Evolutionary conservation across 2,113 vertebrate species (phyloP).

Genomic region (Hiodon tergisus): DNA sequence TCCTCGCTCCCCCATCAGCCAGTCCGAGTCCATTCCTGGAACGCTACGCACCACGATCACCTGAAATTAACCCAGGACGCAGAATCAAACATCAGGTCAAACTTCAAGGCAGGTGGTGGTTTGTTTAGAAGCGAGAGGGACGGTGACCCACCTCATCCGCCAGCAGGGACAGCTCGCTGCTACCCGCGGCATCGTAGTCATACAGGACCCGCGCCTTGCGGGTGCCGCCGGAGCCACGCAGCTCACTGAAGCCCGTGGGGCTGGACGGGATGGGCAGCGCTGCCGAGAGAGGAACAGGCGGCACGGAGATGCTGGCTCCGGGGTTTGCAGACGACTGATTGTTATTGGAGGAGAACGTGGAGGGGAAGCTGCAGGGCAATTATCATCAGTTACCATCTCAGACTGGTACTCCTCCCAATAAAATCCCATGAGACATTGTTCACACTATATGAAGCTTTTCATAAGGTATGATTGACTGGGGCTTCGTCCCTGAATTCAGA

Average conservation of each 20-base stretch:
- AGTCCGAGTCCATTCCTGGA: constrained; percentile 92
- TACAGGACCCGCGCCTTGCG: constrained; percentile 92
- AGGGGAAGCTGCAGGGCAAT: constrained; percentile 75
- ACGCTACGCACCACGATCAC: constrained; percentile 91
- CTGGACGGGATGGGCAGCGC: constrained; percentile 69
- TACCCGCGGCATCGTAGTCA: constrained; percentile 93
- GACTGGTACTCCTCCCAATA: too few species aligned
- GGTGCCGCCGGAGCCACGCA: constrained; percentile 76
- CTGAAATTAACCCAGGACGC: constrained; percentile 47
- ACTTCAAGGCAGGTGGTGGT: background rate
- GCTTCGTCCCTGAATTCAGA: background rate
- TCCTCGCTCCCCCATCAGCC: constrained; percentile 95
- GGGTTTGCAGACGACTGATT: constrained; percentile 75
- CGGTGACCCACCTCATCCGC: constrained; percentile 82
- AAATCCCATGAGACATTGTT: too few species aligned
- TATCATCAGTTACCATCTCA: too few species aligned
- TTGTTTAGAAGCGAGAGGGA: too few species aligned
- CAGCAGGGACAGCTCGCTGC: constrained; percentile 90
- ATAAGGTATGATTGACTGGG: background rate
- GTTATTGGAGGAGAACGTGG: constrained; percentile 84
- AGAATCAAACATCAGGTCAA: background rate
- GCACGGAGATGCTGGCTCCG: constrained; percentile 65
- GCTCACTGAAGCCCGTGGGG: constrained; percentile 66
- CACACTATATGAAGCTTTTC: background rate
- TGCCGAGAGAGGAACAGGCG: constrained; percentile 68